These are phyloP conservation scores for Sphyrna mokarran DNA, from an alignment of 2,113 vertebrate species.

Conservation along the genomic window DNA sequence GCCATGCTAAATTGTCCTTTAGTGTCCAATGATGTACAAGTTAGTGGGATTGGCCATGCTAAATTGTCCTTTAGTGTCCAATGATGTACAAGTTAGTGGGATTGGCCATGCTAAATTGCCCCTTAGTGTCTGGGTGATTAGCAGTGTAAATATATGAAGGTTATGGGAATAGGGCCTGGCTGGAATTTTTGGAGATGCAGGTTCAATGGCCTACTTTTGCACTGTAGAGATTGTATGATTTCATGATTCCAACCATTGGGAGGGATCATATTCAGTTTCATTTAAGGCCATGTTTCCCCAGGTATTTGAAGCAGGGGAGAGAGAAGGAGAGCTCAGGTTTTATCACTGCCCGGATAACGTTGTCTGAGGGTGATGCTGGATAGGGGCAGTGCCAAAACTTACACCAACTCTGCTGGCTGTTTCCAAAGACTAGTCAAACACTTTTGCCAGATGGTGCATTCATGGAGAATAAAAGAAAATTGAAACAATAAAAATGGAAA, in stretches of 20 bases:
- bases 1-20: no score
- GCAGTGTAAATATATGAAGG: no score
- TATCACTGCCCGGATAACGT: not conserved
- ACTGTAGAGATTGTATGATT: no score
- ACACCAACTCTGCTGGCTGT: not conserved
- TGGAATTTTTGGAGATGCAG: no score
- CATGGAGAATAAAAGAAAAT: not conserved
- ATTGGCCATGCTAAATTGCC: no score
- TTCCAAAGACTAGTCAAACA: not conserved
- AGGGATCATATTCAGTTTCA: not conserved
- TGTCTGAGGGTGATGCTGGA: not conserved
- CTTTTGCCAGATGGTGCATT: not conserved
- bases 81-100: no score
- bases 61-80: no score
- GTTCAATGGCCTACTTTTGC: no score
- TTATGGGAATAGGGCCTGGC: no score
- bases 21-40: no score
- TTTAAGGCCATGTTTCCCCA: not conserved
- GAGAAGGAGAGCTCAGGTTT: not conserved
- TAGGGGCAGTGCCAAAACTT: not conserved
- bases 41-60: no score
- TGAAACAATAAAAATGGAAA: not conserved
- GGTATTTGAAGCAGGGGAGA: not conserved
- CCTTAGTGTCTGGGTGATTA: no score
- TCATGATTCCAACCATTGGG: not conserved